Percentiles rank a stretch among this genome's conserved stretches.
These are phyloP conservation scores for Eulithis prunata DNA, from an alignment of 2,888 invertebrate genomes.

Conservation along the genomic window DNA sequence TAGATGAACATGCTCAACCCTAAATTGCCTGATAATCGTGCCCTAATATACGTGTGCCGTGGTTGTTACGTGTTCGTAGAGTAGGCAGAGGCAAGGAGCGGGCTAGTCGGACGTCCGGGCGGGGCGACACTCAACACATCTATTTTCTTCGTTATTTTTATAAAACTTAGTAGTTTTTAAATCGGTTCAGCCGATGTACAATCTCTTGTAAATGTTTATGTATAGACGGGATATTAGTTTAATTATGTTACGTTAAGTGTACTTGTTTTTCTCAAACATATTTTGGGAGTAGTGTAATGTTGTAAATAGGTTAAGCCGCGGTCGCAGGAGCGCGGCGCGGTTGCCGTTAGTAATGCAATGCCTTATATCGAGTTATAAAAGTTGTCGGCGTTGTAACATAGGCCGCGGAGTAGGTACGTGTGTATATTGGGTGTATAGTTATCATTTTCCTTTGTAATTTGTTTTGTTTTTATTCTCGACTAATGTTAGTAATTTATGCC, in stretches of 20 bases:
- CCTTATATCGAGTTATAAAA: constrained; percentile 75
- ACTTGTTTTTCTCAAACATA: constrained; percentile 66
- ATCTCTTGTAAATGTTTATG: constrained; percentile 81
- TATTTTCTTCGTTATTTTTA: constrained; percentile 51
- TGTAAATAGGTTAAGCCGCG: constrained; percentile 51
- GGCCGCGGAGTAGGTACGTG: constrained; percentile 66
- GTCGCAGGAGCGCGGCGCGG: constrained; percentile 40
- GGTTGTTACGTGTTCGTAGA: constrained; percentile 54
- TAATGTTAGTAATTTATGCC: constrained; percentile 83
- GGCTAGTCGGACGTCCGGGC: constrained; percentile 48
- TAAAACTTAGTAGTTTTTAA: constrained; percentile 66
- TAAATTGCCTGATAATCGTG: constrained; percentile 44
- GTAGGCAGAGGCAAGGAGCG: constrained; percentile 42
- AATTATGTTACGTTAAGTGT: constrained; percentile 71
- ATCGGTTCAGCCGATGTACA: constrained; percentile 71
- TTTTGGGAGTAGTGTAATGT: constrained; percentile 48
- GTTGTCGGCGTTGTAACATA: constrained; percentile 75
- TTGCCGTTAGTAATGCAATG: constrained; percentile 67
- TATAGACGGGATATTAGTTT: constrained; percentile 82
- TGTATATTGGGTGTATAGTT: constrained; percentile 84
- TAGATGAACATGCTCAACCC: constrained; percentile 2
- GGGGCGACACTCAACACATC: constrained; percentile 40
- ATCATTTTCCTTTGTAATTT: constrained; percentile 67
- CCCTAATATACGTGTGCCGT: constrained; percentile 59
- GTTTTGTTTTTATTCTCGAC: constrained; percentile 72